These are phyloP conservation scores for Bombus turneri DNA, from an alignment of 1,140 invertebrate species.

Conservation along the genomic window DNA sequence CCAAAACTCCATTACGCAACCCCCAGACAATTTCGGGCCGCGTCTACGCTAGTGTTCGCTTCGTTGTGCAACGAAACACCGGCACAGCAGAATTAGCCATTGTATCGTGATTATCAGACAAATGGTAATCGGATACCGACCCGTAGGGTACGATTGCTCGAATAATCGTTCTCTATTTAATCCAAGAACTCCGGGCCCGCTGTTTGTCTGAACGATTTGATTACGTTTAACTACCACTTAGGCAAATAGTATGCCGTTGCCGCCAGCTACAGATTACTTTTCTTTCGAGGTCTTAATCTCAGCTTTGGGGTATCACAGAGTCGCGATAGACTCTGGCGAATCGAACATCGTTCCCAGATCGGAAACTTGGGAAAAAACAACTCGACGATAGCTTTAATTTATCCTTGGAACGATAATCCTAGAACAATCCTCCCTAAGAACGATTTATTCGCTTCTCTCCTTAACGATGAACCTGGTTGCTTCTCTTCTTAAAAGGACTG, in stretches of 20 bases:
- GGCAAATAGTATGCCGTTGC: conserved; percentile 12
- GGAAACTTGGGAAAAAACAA: too few relatives aligned
- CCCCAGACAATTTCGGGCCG: conserved; percentile 43
- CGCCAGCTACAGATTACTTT: conserved; percentile 32
- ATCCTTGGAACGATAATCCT: too few relatives aligned
- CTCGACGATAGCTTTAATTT: too few relatives aligned
- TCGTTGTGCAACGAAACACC: conserved; percentile 20
- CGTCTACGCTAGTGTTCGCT: conserved; percentile 6
- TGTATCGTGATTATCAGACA: conserved; percentile 46
- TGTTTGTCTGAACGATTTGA: conserved; percentile 30
- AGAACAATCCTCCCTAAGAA: too few relatives aligned
- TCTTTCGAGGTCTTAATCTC: not conserved
- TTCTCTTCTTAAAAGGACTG: too few relatives aligned
- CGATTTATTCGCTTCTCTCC: too few relatives aligned
- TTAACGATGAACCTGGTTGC: too few relatives aligned
- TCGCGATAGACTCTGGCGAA: too few relatives aligned
- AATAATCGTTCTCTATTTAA: conserved; percentile 47
- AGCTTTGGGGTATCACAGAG: too few relatives aligned
- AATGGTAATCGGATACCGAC: conserved; percentile 51
- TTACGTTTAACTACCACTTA: conserved; percentile 37
- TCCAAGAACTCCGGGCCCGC: not conserved
- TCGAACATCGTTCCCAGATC: too few relatives aligned
- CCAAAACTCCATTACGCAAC: conserved; percentile 59
- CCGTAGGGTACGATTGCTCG: conserved; percentile 27
- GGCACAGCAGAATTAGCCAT: conserved; percentile 34